phyloP scores from a whole-genome alignment of 2,113 vertebrate species.

The Sminthopsis crassicaudata region DNA sequence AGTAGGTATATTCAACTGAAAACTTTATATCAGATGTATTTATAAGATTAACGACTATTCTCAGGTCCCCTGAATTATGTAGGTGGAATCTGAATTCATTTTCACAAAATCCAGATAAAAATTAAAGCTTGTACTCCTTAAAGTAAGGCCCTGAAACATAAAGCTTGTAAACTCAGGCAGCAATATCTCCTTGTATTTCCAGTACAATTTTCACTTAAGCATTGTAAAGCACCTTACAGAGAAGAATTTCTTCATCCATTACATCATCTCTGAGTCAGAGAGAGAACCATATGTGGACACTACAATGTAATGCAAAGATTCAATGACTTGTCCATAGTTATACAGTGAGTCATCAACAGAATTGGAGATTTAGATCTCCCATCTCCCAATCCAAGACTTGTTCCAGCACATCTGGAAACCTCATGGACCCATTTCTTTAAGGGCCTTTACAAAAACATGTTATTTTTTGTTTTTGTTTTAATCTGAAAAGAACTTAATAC shows the following conservation, averaged over 20 bases:
- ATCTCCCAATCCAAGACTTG: neutral
- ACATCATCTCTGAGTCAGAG: neutral
- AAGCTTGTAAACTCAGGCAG: neutral
- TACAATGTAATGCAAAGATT: neutral
- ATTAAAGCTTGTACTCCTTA: neutral
- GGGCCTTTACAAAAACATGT: neutral
- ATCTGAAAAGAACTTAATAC: too few species aligned
- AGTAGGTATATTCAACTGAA: constrained; percentile 3
- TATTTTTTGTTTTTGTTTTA: neutral
- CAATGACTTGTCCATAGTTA: neutral
- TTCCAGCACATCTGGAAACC: too few species aligned
- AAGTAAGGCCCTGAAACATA: neutral
- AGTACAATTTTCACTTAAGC: neutral
- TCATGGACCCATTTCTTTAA: too few species aligned
- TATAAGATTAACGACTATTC: neutral
- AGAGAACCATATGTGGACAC: neutral
- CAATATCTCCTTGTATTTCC: neutral
- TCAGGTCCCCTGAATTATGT: neutral
- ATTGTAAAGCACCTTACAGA: rapidly evolving
- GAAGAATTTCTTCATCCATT: neutral
- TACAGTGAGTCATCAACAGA: neutral
- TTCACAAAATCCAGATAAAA: neutral
- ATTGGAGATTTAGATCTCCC: neutral
- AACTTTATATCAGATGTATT: neutral
- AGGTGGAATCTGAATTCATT: neutral